These are phyloP conservation scores for Acanthisitta chloris DNA, from an alignment of 2,113 vertebrate genomes.

Conservation along the genomic window DNA sequence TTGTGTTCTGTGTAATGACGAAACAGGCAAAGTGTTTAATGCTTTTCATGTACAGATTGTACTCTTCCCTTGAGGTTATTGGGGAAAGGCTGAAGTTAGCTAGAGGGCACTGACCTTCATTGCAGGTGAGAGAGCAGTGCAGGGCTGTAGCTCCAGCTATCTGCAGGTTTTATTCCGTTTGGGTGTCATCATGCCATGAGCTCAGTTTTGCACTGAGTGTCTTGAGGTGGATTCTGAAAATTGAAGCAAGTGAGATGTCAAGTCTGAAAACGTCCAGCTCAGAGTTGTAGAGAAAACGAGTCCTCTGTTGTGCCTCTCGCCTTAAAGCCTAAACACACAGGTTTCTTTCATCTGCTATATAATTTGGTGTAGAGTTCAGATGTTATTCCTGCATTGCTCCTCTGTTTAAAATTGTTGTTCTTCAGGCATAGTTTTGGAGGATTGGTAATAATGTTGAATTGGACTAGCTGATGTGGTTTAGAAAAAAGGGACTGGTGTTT, in stretches of 20 bases:
- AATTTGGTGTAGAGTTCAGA: neutral
- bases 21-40: neutral
- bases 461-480: neutral
- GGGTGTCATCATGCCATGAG: neutral
- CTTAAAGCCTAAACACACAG: neutral
- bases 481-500: neutral
- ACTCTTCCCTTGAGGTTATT: neutral
- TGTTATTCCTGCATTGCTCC: neutral
- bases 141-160: neutral
- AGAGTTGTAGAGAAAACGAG: neutral
- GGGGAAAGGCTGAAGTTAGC: neutral
- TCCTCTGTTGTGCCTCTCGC: neutral
- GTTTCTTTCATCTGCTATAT: neutral
- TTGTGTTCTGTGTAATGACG: neutral
- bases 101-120: neutral
- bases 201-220: neutral
- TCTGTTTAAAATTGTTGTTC: neutral
- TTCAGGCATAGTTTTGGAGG: neutral
- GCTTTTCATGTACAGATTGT: fast-evolving
- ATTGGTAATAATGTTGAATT: neutral
- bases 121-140: neutral
- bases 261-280: neutral
- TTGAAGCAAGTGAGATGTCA: neutral
- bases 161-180: neutral
- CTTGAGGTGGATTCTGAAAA: neutral